Evolutionary conservation across 2,797 vertebrate species (phyloP), one percentile per base, ranked within the genome.

Genomic region (Ceryle rudis): DNA sequence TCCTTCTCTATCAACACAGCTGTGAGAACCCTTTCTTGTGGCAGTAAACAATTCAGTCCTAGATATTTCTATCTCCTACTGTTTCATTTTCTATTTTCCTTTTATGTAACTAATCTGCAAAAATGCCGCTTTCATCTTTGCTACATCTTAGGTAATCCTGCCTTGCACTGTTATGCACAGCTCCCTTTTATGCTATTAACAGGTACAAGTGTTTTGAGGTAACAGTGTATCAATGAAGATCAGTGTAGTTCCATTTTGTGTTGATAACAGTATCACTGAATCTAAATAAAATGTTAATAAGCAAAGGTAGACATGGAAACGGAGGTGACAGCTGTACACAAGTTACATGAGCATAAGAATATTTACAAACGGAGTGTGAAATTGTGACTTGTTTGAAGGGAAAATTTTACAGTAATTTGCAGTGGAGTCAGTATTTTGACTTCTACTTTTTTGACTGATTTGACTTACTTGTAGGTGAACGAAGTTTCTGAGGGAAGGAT

Each of bases 121-220:
- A 92, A 89, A 55, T 29, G 52, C 20, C 75, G 11, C 87, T 94
- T 93, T 93, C 71, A 82, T 93, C 85, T 88, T 86, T 35, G 41
- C 41, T 37, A 6, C 62, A 52, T 33, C 55, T 54, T 62, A 62
- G 55, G 15, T 39, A 89, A 84, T 82, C 51, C 64, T 85, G 25
- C 33, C 6, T 82, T 85, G 79, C 79, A 4, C 71, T 18, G 14
- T 84, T 61, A 23, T 6, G 14, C n/a, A 22, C 16, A 6, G 10
- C 51, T 82, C 81, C 81, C 58, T 75, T 79, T 82, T 16, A 35
- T 44, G 35, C 37, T 69, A 6, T 81, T 79, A 75, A 51, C 66
- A 80, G 55, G 39, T 77, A 65, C 62, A 49, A 69, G 46, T 35
- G 71, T 65, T 87, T 73, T 79, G 64, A 66, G 42, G 16, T 41